These are phyloP conservation scores for Rhagonycha lutea DNA, from an alignment of 2,888 invertebrate species.

Conservation along the genomic window DNA sequence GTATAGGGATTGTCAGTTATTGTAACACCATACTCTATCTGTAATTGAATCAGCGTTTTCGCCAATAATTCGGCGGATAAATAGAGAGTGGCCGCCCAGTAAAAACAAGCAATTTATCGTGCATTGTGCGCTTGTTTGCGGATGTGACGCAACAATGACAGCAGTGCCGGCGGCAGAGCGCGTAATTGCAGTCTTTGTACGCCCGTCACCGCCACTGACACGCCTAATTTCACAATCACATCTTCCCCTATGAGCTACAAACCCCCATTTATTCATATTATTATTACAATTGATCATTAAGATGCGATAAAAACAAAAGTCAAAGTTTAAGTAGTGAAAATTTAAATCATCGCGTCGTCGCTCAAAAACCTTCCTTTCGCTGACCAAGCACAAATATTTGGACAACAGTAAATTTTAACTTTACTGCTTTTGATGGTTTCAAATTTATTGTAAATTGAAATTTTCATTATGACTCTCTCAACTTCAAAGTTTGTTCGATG, in stretches of 20 bases:
- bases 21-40: slow-evolving; percentile 14
- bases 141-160: slow-evolving; percentile 51
- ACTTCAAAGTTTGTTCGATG: background rate
- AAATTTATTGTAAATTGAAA: background rate
- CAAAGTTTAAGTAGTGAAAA: background rate
- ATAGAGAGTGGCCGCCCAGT: slow-evolving; percentile 28
- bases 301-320: background rate
- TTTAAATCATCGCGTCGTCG: background rate
- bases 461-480: background rate
- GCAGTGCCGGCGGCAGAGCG: slow-evolving; percentile 52
- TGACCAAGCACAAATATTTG: background rate
- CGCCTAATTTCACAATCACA: slow-evolving; percentile 56
- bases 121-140: slow-evolving; percentile 45
- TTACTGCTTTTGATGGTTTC: background rate
- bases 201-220: slow-evolving; percentile 55
- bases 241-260: slow-evolving; percentile 33
- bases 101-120: slow-evolving; percentile 37
- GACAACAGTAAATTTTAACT: background rate
- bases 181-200: slow-evolving; percentile 56
- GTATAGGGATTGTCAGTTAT: background rate
- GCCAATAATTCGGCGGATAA: slow-evolving; percentile 26
- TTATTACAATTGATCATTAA: slow-evolving; percentile 23
- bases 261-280: slow-evolving; percentile 21
- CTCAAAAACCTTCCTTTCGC: background rate
- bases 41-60: slow-evolving; percentile 21